These are phyloP conservation scores for Xylocopa sonorina DNA, from an alignment of 1,140 invertebrate genomes.

Conservation along the genomic window DNA sequence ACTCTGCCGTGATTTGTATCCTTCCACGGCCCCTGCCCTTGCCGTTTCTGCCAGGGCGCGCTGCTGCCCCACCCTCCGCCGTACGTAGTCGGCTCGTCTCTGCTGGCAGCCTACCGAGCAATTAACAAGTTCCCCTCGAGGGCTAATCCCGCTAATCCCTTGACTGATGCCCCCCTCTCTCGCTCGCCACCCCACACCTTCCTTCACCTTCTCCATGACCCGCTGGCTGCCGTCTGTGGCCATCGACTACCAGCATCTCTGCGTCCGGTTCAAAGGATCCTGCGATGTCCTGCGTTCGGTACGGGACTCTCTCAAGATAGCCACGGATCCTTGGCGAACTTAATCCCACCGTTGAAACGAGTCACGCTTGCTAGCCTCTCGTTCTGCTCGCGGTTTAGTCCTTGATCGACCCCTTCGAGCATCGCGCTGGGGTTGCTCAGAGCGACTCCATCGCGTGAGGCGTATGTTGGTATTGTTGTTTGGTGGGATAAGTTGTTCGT, in stretches of 20 bases:
- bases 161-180: slow-evolving; percentile 68
- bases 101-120: slow-evolving; percentile 65
- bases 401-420: no score
- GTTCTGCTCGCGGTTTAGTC: background rate
- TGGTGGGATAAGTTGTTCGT: no score
- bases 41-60: slow-evolving; percentile 9
- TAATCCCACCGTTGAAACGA: slow-evolving; percentile 17
- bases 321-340: background rate
- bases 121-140: slow-evolving; percentile 73
- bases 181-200: slow-evolving; percentile 28
- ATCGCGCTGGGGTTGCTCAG: no score
- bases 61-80: background rate
- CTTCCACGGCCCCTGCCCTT: slow-evolving; percentile 42
- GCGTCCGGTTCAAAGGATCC: slow-evolving; percentile 48
- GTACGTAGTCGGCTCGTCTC: slow-evolving; percentile 27
- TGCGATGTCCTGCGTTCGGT: slow-evolving; percentile 6
- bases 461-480: no score
- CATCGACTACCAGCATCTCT: slow-evolving; percentile 59
- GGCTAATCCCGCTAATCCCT: slow-evolving; percentile 73
- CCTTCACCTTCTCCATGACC: slow-evolving; percentile 53
- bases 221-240: slow-evolving; percentile 42
- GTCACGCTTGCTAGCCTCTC: background rate
- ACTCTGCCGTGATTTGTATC: slow-evolving; percentile 71
- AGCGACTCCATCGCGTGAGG: no score
- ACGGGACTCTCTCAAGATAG: slow-evolving; percentile 21